phyloP scores from a whole-genome alignment of 2,113 vertebrate species.

The Probosciger aterrimus region DNA sequence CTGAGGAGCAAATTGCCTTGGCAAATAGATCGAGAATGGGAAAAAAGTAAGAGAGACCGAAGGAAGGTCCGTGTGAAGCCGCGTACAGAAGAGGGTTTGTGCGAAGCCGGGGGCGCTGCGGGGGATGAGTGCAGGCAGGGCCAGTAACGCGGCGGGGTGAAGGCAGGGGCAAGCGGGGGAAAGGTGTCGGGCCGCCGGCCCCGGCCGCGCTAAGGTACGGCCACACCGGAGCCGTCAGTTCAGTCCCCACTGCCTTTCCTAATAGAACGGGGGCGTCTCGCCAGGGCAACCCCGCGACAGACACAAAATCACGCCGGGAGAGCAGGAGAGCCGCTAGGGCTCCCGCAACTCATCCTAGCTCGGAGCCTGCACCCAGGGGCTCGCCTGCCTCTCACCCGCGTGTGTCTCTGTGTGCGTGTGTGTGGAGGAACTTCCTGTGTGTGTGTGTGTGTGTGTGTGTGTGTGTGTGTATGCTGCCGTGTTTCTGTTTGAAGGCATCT shows the following conservation, averaged over 20 bases:
- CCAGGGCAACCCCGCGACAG: background rate
- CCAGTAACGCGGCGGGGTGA: background rate
- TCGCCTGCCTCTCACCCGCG: background rate
- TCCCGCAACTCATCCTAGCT: background rate
- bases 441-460: background rate
- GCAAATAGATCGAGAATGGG: background rate
- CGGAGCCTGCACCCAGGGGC: background rate
- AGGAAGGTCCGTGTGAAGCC: background rate
- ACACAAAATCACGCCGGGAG: background rate
- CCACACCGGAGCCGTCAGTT: background rate
- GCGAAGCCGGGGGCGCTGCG: background rate
- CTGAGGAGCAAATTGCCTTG: background rate
- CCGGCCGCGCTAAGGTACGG: background rate
- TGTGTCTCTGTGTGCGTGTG: background rate
- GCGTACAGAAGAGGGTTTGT: background rate
- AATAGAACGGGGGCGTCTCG: background rate
- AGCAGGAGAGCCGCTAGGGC: background rate
- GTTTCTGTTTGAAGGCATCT: background rate
- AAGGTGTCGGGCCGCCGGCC: background rate
- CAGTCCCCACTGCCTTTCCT: background rate
- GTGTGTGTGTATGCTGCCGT: background rate
- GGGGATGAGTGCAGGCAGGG: background rate
- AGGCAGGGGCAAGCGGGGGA: background rate
- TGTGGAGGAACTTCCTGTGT: background rate
- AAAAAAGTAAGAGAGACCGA: background rate